Percentiles rank a stretch among this genome's conserved stretches.
These are phyloP conservation scores for Chironomus striatipennis DNA, from an alignment of 1,140 invertebrate species.

Conservation along the genomic window DNA sequence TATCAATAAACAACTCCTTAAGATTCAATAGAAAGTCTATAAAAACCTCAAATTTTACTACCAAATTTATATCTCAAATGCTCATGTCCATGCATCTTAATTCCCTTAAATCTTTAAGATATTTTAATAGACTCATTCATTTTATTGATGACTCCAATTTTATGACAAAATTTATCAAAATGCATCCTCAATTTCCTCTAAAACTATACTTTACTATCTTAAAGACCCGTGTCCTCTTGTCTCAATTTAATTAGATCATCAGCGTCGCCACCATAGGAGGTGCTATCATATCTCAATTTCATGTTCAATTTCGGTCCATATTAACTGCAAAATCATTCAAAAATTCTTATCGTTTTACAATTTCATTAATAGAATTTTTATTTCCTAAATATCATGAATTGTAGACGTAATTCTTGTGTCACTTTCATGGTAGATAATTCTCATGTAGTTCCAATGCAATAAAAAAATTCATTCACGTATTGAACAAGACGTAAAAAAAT, in stretches of 20 bases:
- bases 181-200: background rate
- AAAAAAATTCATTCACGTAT: background rate
- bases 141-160: too few relatives aligned
- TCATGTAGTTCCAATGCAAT: background rate
- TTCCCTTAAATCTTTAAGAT: too few relatives aligned
- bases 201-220: background rate
- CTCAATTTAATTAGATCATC: background rate
- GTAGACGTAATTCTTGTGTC: too few relatives aligned
- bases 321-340: background rate
- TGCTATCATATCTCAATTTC: background rate
- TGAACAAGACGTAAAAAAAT: background rate
- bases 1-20: background rate
- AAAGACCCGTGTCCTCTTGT: background rate
- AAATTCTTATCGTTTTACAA: background rate
- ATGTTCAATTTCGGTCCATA: too few relatives aligned
- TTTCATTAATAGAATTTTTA: background rate
- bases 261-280: background rate
- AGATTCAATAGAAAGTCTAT: too few relatives aligned
- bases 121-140: too few relatives aligned
- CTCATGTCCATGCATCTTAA: too few relatives aligned
- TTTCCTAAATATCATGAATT: too few relatives aligned
- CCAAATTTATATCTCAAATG: too few relatives aligned
- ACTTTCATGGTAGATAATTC: background rate
- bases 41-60: too few relatives aligned
- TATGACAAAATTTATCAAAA: background rate